Base-by-base conservation (phyloP, 2,888 invertebrate species). In the Drosophila emarginata region DNA sequence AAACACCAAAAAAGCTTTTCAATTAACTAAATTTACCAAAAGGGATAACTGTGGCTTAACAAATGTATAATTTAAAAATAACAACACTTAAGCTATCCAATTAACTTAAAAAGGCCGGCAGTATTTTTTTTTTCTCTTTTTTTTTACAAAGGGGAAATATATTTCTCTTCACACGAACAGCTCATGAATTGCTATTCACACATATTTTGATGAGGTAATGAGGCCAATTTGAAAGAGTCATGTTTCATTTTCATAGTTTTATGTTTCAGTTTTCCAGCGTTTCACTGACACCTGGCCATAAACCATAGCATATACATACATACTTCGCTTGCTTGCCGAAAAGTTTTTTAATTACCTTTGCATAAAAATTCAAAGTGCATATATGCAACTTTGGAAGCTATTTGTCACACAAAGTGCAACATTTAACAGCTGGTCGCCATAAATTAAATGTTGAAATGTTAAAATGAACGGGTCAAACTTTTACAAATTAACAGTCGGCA, bases 371-470 rank as follows among this genome's bases (percentile, higher is more conserved):
- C 80, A 75, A 72, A 77, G 73, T 58, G 58, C 65, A 65, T 72
- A 74, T 74, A 69, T 74, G 77, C 74, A 79, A 81, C 77, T 69
- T 72, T 81, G 81, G 74, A 58, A 51, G 81, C 72, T 58, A 81
- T 82, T 81, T 82, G 79, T 79, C 85, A 79, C 71, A 79, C 67
- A 72, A 82, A 71, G 76, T 82, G 77, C 67, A 78, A 69, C 82
- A 82, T 76, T 84, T 82, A 83, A 80, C 82, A 83, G 82, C 72
- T 83, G 82, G 68, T 60, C 54, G 45, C 64, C 74, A 82, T 82
- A 82, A 82, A 82, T 82, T 85, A 85, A 74, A 68, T 53, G 83
- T 23, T 72, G 69, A 72, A 68, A 73, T 68, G 78, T 77, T 77
- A 73, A 77, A 80, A 72, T 77, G 67, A 75, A 56, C 68, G 59